A percentile compares a stretch with the other conserved stretches of the same genome.
Evolutionary conservation across 2,888 invertebrate genomes (phyloP).

Genomic region (Leucoma salicis): DNA sequence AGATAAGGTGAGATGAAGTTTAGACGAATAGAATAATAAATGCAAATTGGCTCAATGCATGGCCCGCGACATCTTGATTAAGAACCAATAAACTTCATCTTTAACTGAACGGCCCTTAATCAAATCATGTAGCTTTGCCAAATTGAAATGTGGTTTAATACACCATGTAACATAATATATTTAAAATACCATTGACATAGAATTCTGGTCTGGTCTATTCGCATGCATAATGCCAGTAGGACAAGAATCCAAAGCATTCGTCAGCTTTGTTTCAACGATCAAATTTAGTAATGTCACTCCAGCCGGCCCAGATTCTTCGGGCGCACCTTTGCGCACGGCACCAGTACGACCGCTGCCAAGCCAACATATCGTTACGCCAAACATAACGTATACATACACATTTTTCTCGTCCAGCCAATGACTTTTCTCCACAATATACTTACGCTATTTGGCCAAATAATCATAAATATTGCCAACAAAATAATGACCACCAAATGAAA

Average conservation of each 20-base stretch:
- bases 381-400: conserved; percentile 67
- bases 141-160: conserved; percentile 15
- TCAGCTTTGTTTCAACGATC: conserved; percentile 71
- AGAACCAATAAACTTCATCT: conserved; percentile 25
- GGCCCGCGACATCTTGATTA: conserved; percentile 27
- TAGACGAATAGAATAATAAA: conserved; percentile 21
- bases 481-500: conserved; percentile 9
- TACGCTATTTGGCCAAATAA: conserved; percentile 42
- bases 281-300: conserved; percentile 82
- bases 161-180: conserved; percentile 14
- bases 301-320: conserved; percentile 75
- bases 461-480: conserved; percentile 12
- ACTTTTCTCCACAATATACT: conserved; percentile 59
- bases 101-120: conserved; percentile 13
- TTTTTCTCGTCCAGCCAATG: conserved; percentile 62
- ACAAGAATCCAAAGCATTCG: conserved; percentile 57
- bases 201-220: conserved; percentile 14
- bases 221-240: conserved; percentile 35
- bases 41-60: conserved; percentile 33
- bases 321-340: conserved; percentile 78
- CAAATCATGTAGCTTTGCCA: conserved; percentile 11
- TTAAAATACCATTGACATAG: conserved; percentile 31
- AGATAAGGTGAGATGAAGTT: conserved; percentile 35
- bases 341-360: conserved; percentile 69
- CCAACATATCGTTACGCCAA: conserved; percentile 54